These are phyloP conservation scores for Scaptomyza parva DNA, from an alignment of 2,888 invertebrate species.

Conservation along the genomic window DNA sequence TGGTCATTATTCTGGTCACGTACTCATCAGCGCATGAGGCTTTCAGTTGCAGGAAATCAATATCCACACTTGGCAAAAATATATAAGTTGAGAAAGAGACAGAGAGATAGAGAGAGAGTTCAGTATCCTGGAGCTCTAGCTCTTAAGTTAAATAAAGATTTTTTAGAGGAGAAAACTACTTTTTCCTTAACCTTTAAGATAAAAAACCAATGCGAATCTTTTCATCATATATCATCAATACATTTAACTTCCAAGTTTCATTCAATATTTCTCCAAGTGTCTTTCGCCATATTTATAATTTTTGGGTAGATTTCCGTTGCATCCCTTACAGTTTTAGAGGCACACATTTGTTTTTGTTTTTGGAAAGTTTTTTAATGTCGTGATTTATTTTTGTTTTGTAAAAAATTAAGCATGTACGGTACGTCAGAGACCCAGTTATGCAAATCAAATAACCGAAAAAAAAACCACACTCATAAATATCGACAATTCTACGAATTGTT, in stretches of 20 bases:
- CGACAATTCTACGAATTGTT: slow-evolving; percentile 73
- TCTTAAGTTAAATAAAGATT: no score
- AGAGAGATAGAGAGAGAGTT: no score
- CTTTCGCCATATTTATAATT: no score
- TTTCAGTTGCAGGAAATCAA: slow-evolving; percentile 78
- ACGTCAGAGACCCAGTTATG: slow-evolving; percentile 83
- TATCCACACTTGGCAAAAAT: slow-evolving; percentile 57
- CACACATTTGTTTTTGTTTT: slow-evolving; percentile 31
- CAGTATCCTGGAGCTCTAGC: no score
- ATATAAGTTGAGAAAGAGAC: not conserved
- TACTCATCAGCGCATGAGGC: slow-evolving; percentile 50
- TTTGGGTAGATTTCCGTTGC: slow-evolving; percentile 54
- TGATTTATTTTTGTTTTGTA: slow-evolving; percentile 22
- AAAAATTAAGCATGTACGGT: slow-evolving; percentile 72
- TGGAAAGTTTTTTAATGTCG: slow-evolving; percentile 60
- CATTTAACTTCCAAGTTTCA: no score
- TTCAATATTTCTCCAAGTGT: not conserved
- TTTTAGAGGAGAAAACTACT: no score
- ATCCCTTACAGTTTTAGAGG: slow-evolving; percentile 44
- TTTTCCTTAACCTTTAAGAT: no score
- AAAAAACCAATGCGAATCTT: no score
- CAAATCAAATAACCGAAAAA: slow-evolving; percentile 69
- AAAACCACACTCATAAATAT: slow-evolving; percentile 73
- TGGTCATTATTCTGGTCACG: slow-evolving; percentile 60
- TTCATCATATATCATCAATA: no score